Conservation (phyloP, 2,113 vertebrate species). For the Hepsetus odoe region DNA sequence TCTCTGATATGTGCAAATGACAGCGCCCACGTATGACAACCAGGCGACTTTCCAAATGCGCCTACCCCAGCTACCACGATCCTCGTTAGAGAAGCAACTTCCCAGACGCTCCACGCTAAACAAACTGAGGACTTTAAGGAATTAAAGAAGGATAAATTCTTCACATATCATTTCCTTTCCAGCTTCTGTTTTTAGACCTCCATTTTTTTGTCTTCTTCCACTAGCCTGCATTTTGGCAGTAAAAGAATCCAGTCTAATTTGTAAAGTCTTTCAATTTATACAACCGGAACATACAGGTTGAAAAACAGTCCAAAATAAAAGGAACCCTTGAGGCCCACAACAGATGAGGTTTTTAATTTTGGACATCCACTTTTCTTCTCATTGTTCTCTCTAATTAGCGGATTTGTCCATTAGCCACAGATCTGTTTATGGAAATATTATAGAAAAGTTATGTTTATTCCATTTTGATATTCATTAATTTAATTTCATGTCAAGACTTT, state of each 20-base stretch:
- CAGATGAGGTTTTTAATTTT: slow-evolving; percentile 20
- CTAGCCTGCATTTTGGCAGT: background rate
- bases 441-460: slow-evolving; percentile 35
- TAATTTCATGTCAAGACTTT: slow-evolving; percentile 20
- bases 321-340: background rate
- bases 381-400: slow-evolving; percentile 41
- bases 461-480: slow-evolving; percentile 32
- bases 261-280: slow-evolving; percentile 1
- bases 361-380: background rate
- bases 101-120: slow-evolving; percentile 9
- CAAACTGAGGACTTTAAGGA: slow-evolving; percentile 36
- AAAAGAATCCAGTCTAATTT: slow-evolving; percentile 4
- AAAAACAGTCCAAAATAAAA: background rate
- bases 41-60: background rate
- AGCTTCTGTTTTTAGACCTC: slow-evolving; percentile 8
- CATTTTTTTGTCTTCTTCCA: slow-evolving; percentile 1
- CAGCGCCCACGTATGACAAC: slow-evolving; percentile 24
- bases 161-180: slow-evolving; percentile 12
- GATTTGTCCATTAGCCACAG: slow-evolving; percentile 15
- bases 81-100: slow-evolving; percentile 22
- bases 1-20: slow-evolving; percentile 47
- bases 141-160: slow-evolving; percentile 31
- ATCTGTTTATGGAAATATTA: slow-evolving; percentile 14
- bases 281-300: background rate
- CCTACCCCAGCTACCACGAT: slow-evolving; percentile 7